Evolutionary conservation across 2,888 invertebrate species (phyloP), one percentile per base, ranked within the genome.

Genomic region (Octodonta nipae): DNA sequence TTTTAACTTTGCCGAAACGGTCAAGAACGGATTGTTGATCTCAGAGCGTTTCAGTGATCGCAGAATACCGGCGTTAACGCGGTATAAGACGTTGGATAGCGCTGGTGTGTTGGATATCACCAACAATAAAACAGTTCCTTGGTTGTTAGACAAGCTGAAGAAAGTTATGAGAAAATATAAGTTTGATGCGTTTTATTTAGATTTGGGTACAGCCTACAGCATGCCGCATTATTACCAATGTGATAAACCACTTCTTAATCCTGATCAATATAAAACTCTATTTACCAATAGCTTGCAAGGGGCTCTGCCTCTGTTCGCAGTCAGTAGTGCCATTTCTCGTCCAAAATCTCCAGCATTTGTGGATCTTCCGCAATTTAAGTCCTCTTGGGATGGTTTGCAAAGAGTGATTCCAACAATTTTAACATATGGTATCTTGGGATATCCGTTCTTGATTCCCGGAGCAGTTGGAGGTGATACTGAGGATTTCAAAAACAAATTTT

Each of bases 391-490:
- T 30, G 87, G 61, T 11, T 37, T 62, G 10, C 45, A 57, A 38
- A 73, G 77, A 5, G 76, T 93, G 0, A 81, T 95, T 46, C 88
- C 92, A 0, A 84, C 88, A 0, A 79, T 88, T 35, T 61, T 91
- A 13, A 83, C 81, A 1, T 82, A 92, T 44, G 91, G 92, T 0
- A 73, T 92, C 13, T 76, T 87, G 30, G 95, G 95, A 0, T 93
- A 84, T 60, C 91, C 91, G 0, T 92, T 92, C 49, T 72, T 92
- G 26, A 77, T 93, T 67, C 88, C 92, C 0, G 92, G 93, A 1
- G 83, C 91, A 3, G 86, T 95, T 1, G 95, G 95, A 0, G 95
- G 91, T 0, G 88, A 89, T 48, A 80, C 79, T 25, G 71, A 75
- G 29, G 66, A 77, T 40, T 71, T 75, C 2, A 42, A 46, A 8